A percentile compares a stretch with the other conserved stretches of the same genome.
phyloP scores from a whole-genome alignment of 2,888 invertebrate species.

The Antheraea assamensis region DNA sequence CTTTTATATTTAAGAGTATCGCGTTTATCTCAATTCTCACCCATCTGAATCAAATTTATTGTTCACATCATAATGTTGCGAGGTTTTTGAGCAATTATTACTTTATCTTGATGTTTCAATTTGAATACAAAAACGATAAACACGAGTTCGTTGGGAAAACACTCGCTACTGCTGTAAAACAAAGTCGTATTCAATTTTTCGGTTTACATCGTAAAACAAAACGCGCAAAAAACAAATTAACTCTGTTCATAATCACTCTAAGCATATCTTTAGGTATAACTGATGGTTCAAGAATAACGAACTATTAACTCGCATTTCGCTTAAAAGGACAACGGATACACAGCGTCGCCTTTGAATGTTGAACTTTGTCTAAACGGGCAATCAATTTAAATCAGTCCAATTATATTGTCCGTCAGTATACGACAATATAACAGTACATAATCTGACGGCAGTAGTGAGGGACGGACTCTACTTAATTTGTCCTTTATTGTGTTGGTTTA shows the following conservation, averaged over 20 bases:
- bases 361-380: not conserved
- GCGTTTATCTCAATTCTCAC: not conserved
- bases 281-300: not conserved
- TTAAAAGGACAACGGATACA: not conserved
- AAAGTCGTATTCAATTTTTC: not conserved
- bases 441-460: slow-evolving; percentile 20
- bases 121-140: not conserved
- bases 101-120: not conserved
- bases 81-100: not conserved
- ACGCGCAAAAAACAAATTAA: not conserved
- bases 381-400: slow-evolving; percentile 12
- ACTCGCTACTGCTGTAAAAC: not conserved
- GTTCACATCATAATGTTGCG: not conserved
- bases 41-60: not conserved
- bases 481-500: slow-evolving; percentile 56
- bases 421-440: slow-evolving; percentile 21
- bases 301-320: not conserved
- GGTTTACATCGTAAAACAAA: not conserved
- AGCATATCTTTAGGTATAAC: no score
- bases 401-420: slow-evolving; percentile 24
- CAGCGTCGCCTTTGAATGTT: not conserved
- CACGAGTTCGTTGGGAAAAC: not conserved
- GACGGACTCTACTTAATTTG: slow-evolving; percentile 62
- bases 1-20: not conserved
- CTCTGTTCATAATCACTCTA: no score